Conservation (phyloP, 2,797 vertebrate genomes). For the Parambassis ranga region DNA sequence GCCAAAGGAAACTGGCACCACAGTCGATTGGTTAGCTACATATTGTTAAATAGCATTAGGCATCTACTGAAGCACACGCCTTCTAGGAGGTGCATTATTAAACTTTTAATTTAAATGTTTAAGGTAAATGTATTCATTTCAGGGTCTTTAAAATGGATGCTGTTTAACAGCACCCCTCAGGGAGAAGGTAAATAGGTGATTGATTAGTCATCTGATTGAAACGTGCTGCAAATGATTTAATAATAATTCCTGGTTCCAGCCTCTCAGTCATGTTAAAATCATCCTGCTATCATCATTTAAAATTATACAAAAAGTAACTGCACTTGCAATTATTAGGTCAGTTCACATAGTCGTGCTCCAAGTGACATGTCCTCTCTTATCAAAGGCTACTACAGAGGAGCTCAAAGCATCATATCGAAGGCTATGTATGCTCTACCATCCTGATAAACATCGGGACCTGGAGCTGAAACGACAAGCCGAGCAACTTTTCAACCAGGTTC, state of each 20-base stretch:
- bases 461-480: conserved; percentile 94
- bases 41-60: background rate
- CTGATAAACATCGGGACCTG: conserved; percentile 96
- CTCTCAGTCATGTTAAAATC: too few relatives aligned
- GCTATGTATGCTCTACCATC: conserved; percentile 97
- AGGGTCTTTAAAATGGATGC: background rate
- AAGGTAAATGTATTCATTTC: background rate
- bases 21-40: background rate
- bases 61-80: background rate
- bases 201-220: background rate
- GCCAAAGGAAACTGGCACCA: background rate
- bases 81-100: background rate
- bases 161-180: background rate
- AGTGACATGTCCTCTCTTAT: conserved; percentile 1
- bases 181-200: too few relatives aligned
- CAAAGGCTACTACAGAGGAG: conserved; percentile 92
- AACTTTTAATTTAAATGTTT: background rate
- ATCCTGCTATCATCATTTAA: too few relatives aligned
- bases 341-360: too few relatives aligned
- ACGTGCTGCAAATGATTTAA: background rate
- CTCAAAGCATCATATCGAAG: conserved; percentile 93
- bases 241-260: background rate
- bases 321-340: too few relatives aligned
- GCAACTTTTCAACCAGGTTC: conserved; percentile 93
- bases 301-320: too few relatives aligned